A percentile compares a stretch with the other conserved stretches of the same genome.
These are phyloP conservation scores for Lepus oiostolus DNA, from an alignment of 2,797 vertebrate genomes.

Conservation along the genomic window DNA sequence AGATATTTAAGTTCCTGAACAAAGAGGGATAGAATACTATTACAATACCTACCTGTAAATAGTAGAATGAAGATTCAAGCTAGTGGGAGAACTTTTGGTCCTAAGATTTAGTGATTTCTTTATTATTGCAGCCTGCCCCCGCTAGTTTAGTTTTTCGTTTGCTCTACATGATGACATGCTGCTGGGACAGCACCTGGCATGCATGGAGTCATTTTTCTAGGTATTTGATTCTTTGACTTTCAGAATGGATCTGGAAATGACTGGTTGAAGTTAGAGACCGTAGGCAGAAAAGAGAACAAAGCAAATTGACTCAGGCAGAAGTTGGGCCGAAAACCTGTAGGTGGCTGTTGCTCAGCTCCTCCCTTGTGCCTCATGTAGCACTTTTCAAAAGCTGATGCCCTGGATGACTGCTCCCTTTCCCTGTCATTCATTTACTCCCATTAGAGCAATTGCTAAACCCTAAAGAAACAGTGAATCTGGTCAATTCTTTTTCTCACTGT, in stretches of 20 bases:
- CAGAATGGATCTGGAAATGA: neutral
- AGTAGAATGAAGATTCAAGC: neutral
- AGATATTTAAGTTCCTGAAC: neutral
- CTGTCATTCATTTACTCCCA: neutral
- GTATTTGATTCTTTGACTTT: conserved; percentile 17
- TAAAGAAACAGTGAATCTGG: conserved; percentile 32
- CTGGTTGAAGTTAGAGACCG: neutral
- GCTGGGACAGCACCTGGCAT: neutral
- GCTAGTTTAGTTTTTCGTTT: neutral
- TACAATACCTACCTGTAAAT: neutral
- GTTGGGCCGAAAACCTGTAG: neutral
- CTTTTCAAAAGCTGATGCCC: neutral
- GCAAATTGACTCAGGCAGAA: neutral
- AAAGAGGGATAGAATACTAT: neutral
- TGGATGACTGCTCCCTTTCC: neutral
- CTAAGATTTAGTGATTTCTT: neutral
- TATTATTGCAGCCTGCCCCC: neutral
- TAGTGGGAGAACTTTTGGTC: neutral
- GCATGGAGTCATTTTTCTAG: neutral
- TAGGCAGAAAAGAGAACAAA: neutral
- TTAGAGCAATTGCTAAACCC: neutral
- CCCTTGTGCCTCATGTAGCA: neutral
- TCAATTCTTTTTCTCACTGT: neutral
- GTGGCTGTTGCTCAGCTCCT: neutral
- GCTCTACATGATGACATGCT: neutral